phyloP scores from a whole-genome alignment of 2,888 invertebrate species.

The Drosophila neotestacea region DNA sequence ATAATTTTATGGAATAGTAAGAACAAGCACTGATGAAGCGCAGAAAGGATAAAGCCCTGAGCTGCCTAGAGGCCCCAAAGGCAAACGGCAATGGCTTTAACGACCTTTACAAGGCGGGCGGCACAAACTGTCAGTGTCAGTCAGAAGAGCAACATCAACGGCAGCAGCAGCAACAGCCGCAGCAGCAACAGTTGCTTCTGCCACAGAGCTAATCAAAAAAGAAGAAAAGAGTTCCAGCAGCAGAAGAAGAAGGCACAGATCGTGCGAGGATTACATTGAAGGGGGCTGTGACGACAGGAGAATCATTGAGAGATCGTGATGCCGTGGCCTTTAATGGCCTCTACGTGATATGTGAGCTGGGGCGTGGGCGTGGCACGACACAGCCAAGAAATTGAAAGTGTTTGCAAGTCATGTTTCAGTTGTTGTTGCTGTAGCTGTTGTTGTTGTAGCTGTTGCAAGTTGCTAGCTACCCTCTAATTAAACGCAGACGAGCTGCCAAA shows the following conservation, averaged over 20 bases:
- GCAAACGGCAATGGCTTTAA: slow-evolving; percentile 64
- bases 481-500: slow-evolving; percentile 77
- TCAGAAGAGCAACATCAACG: slow-evolving; percentile 18
- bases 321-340: slow-evolving; percentile 80
- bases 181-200: neutral
- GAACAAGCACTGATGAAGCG: slow-evolving; percentile 54
- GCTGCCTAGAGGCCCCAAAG: slow-evolving; percentile 32
- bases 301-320: slow-evolving; percentile 68
- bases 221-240: slow-evolving; percentile 23
- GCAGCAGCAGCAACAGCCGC: slow-evolving; percentile 4
- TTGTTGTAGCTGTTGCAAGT: slow-evolving; percentile 24
- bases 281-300: slow-evolving; percentile 74
- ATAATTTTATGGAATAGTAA: slow-evolving; percentile 32
- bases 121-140: slow-evolving; percentile 45
- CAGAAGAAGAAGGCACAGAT: slow-evolving; percentile 44
- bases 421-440: slow-evolving; percentile 19
- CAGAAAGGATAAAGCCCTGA: slow-evolving; percentile 63
- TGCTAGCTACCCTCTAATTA: slow-evolving; percentile 66
- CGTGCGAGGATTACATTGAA: slow-evolving; percentile 75
- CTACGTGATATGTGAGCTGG: slow-evolving; percentile 73
- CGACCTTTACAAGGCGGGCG: slow-evolving; percentile 74
- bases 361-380: slow-evolving; percentile 59
- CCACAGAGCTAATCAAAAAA: slow-evolving; percentile 60
- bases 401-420: slow-evolving; percentile 32
- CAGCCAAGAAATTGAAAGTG: slow-evolving; percentile 69